Percentiles rank a stretch among this genome's conserved stretches.
Conservation (phyloP, 1,140 invertebrate species). For the Diabrotica virgifera region DNA sequence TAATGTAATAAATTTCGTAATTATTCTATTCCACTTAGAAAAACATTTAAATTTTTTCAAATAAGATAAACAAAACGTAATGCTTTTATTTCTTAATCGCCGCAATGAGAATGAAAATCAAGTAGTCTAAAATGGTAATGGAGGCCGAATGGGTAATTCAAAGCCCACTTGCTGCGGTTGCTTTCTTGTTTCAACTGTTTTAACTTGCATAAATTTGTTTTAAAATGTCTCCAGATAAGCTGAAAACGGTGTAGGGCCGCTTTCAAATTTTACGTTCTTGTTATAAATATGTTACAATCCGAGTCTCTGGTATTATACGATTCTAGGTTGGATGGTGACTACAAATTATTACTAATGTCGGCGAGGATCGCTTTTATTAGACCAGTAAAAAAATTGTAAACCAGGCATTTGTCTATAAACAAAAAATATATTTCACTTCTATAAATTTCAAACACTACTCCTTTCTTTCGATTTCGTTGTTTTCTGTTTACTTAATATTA, state of each 20-base stretch:
- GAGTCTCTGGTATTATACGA: neutral
- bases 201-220: conserved; percentile 3
- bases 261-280: neutral
- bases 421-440: no score
- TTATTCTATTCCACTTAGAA: no score
- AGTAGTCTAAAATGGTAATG: conserved; percentile 2
- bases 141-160: neutral
- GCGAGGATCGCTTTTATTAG: no score
- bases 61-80: neutral
- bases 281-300: neutral
- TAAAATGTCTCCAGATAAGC: conserved; percentile 2
- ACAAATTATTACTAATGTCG: no score
- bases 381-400: no score
- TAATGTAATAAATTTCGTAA: no score
- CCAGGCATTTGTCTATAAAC: no score
- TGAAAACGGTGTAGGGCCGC: neutral
- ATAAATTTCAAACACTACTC: no score
- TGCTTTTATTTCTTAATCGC: neutral
- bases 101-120: neutral
- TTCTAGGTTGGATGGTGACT: no score
- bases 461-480: no score
- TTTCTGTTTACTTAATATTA: no score
- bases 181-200: conserved; percentile 2
- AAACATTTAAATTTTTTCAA: neutral
- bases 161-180: neutral